Evolutionary conservation across 1,140 invertebrate species (phyloP).

Genomic region (Diachasmimorpha longicaudata): DNA sequence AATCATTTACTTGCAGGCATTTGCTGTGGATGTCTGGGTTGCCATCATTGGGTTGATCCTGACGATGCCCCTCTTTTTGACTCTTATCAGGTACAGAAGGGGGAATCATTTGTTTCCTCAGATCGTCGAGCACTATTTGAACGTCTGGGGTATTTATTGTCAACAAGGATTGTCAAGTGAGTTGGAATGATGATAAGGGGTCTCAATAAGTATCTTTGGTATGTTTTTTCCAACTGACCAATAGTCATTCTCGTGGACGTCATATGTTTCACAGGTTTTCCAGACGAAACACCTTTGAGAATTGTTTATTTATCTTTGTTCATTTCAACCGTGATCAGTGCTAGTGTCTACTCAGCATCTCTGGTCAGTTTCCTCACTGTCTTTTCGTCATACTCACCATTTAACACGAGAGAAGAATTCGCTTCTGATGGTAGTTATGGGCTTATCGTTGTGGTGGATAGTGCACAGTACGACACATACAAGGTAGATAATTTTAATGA

Average conservation of each 20-base stretch:
- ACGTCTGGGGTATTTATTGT: slow-evolving; percentile 43
- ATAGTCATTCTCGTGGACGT: not conserved
- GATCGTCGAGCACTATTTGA: slow-evolving; percentile 34
- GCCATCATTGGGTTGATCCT: slow-evolving; percentile 32
- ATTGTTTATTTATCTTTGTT: slow-evolving; percentile 33
- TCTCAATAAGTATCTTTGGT: no score
- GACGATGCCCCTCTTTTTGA: slow-evolving; percentile 31
- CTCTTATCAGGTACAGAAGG: slow-evolving; percentile 29
- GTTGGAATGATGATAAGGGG: not conserved
- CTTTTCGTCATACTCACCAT: slow-evolving; percentile 20
- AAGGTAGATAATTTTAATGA: not conserved
- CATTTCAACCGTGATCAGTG: slow-evolving; percentile 20
- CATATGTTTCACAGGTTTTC: slow-evolving; percentile 16
- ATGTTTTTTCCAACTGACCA: no score
- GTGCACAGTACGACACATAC: slow-evolving; percentile 17
- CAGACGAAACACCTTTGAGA: slow-evolving; percentile 29
- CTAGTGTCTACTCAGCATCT: slow-evolving; percentile 35
- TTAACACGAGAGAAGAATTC: slow-evolving; percentile 33
- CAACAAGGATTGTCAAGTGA: not conserved
- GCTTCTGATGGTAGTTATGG: slow-evolving; percentile 30
- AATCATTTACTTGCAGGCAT: slow-evolving; percentile 28
- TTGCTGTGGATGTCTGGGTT: slow-evolving; percentile 32
- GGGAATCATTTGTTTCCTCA: slow-evolving; percentile 12
- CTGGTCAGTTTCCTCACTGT: slow-evolving; percentile 34
- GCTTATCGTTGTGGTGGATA: slow-evolving; percentile 19